Percentiles rank a stretch among this genome's conserved stretches.
Evolutionary conservation across 2,888 invertebrate genomes (phyloP).

Genomic region (Tanypteryx hageni): DNA sequence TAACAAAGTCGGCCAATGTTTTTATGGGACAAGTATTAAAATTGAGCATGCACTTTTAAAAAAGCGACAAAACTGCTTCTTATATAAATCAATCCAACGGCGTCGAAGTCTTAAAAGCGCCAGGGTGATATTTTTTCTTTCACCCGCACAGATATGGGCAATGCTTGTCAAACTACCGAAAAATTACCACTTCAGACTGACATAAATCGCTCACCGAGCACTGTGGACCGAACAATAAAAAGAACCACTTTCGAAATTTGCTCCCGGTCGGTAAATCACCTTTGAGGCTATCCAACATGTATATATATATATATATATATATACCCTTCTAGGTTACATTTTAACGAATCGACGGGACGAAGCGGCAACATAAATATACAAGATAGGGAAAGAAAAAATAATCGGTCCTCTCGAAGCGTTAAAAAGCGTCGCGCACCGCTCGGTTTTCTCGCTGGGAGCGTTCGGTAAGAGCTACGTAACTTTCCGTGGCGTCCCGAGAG

Average conservation of each 20-base stretch:
- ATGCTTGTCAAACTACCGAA: conserved; percentile 60
- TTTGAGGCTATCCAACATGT: conserved; percentile 30
- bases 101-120: conserved; percentile 33
- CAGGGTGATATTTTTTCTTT: conserved; percentile 33
- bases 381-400: conserved; percentile 21
- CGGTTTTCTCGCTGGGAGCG: not conserved
- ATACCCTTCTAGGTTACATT: not conserved
- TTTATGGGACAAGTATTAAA: not conserved
- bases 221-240: conserved; percentile 25
- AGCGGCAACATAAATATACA: conserved; percentile 39
- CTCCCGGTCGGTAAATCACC: conserved; percentile 58
- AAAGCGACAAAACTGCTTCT: not conserved
- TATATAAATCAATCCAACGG: conserved; percentile 1
- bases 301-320: not conserved
- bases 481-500: not conserved
- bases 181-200: conserved; percentile 19
- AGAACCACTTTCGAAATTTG: not conserved
- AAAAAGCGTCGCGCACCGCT: not conserved
- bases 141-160: conserved; percentile 18
- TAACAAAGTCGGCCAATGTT: not conserved
- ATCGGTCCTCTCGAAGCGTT: not conserved
- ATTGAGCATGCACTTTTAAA: not conserved
- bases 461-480: not conserved
- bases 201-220: conserved; percentile 43
- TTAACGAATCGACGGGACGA: conserved; percentile 51